Conservation (phyloP, 2,797 vertebrate genomes). For the Pachyuromys duprasi region DNA sequence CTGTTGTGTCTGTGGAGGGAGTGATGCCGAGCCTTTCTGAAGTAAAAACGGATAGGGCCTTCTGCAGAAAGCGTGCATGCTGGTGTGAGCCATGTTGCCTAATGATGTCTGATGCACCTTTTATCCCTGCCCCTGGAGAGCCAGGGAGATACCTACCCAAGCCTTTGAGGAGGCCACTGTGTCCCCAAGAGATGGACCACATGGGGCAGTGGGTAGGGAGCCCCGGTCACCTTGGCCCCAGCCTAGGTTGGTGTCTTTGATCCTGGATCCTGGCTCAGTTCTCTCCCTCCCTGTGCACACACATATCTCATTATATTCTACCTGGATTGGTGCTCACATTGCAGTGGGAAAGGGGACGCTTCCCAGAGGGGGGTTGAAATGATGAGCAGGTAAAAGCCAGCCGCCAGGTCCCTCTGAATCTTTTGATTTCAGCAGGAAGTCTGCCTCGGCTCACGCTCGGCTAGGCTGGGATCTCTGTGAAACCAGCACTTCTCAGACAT, state of each 20-base stretch:
- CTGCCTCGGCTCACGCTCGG: background rate
- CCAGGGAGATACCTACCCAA: background rate
- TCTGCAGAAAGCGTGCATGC: background rate
- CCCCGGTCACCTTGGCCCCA: too few species aligned
- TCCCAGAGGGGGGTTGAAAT: background rate
- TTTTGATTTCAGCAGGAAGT: conserved; percentile 8
- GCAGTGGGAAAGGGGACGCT: background rate
- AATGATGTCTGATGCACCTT: background rate
- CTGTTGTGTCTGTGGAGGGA: background rate
- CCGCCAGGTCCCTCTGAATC: background rate
- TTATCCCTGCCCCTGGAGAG: background rate
- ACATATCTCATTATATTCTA: background rate
- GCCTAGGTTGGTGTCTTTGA: background rate
- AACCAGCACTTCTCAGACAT: background rate
- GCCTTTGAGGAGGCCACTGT: background rate
- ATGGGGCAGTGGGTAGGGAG: too few species aligned
- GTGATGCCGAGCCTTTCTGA: background rate
- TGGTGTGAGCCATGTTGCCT: background rate
- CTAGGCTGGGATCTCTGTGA: background rate
- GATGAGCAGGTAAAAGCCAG: background rate
- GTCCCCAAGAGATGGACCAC: background rate
- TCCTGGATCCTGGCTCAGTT: background rate
- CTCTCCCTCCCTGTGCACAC: rapidly evolving
- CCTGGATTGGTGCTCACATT: background rate
- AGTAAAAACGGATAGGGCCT: background rate